phyloP scores from a whole-genome alignment of 2,797 vertebrate genomes.

The Xenops minutus region DNA sequence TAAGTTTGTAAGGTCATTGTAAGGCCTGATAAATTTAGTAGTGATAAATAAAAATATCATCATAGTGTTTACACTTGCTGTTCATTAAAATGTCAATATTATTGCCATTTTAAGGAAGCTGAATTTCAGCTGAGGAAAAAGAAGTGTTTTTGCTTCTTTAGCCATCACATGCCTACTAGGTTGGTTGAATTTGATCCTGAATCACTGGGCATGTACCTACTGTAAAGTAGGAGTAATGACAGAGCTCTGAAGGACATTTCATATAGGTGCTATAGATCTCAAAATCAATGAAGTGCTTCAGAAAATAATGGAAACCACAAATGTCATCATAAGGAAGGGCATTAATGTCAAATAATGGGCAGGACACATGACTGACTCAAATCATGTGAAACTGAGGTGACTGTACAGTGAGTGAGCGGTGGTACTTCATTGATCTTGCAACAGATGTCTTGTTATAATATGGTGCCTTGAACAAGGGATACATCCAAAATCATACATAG shows the following conservation, averaged over 20 bases:
- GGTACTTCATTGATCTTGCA: background rate
- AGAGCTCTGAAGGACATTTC: constrained; percentile 30
- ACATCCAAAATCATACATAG: background rate
- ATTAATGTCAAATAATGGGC: background rate
- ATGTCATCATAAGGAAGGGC: background rate
- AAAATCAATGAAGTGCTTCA: constrained; percentile 8
- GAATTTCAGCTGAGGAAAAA: background rate
- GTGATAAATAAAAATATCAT: background rate
- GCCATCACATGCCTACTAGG: background rate
- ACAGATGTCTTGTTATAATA: background rate
- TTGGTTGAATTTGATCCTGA: background rate
- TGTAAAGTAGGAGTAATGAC: background rate
- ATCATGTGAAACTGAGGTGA: background rate
- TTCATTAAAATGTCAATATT: background rate
- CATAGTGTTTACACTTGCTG: background rate
- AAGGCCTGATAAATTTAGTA: background rate
- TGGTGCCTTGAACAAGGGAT: background rate
- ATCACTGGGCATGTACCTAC: background rate
- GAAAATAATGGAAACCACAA: constrained; percentile 42
- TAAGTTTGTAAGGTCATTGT: background rate
- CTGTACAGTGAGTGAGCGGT: background rate
- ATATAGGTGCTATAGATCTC: background rate
- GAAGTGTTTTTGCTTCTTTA: background rate
- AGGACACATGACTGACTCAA: background rate
- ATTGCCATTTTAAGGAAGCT: background rate